A percentile compares a stretch with the other conserved stretches of the same genome.
Conservation (phyloP, 2,113 vertebrate genomes). For the Falco punctatus region DNA sequence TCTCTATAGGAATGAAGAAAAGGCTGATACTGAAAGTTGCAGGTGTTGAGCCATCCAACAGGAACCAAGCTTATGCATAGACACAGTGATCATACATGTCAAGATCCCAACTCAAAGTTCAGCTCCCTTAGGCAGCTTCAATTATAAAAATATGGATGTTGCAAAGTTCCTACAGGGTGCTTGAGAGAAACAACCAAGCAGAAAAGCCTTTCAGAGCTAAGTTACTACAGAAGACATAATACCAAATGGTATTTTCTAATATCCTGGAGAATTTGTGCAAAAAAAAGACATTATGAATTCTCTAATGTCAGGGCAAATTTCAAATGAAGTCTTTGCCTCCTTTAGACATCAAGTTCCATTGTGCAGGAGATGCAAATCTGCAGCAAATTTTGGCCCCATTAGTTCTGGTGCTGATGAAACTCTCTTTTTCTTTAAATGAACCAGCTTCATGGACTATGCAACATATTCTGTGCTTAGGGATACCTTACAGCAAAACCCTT, state of each 20-base stretch:
- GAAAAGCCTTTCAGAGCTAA: neutral
- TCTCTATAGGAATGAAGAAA: neutral
- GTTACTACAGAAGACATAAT: neutral
- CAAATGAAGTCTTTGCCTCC: neutral
- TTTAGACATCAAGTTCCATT: neutral
- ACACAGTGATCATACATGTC: fast-evolving
- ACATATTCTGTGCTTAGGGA: no score
- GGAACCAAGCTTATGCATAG: neutral
- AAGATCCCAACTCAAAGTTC: neutral
- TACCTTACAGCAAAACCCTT: neutral
- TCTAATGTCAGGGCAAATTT: neutral
- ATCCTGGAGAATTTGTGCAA: neutral
- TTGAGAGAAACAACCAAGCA: neutral
- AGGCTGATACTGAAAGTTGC: neutral
- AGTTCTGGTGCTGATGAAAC: neutral
- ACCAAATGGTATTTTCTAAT: neutral
- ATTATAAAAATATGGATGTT: neutral
- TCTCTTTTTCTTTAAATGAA: neutral
- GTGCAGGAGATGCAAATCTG: neutral
- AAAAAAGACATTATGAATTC: neutral
- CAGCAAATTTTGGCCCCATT: no score
- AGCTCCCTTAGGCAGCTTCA: neutral
- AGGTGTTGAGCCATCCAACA: neutral
- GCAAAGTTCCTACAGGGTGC: no score
- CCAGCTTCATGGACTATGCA: neutral